A percentile compares a stretch with the other conserved stretches of the same genome.
phyloP scores from a whole-genome alignment of 2,113 vertebrate genomes.

The Octodon degus region DNA sequence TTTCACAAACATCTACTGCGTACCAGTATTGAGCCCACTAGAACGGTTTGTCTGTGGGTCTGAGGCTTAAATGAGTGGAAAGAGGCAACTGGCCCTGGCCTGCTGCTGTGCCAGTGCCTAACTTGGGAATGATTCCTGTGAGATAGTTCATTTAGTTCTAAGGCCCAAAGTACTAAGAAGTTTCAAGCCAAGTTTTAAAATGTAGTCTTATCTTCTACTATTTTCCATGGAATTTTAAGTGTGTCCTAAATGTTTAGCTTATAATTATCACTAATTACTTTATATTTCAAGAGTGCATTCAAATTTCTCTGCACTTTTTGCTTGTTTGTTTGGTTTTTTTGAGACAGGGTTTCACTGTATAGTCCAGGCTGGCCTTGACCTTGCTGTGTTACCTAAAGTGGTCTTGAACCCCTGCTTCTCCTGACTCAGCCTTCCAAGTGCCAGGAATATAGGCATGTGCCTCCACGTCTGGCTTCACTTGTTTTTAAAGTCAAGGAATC shows the following conservation, averaged over 20 bases:
- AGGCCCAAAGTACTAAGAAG: background rate
- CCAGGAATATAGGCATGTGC: background rate
- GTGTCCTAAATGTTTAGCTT: conserved; percentile 47
- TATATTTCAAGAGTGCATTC: conserved; percentile 51
- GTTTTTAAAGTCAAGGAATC: conserved; percentile 47
- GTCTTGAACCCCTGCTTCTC: background rate
- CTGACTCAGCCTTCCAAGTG: background rate
- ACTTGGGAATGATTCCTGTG: accelerated
- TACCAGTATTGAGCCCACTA: background rate
- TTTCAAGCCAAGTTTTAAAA: conserved; percentile 60
- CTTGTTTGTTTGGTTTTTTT: background rate
- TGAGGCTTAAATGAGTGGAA: conserved; percentile 13
- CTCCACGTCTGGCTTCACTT: background rate
- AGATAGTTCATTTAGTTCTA: background rate
- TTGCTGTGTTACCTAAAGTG: background rate
- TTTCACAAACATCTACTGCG: background rate
- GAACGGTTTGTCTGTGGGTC: background rate
- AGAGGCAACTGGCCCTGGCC: background rate
- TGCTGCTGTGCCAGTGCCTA: background rate
- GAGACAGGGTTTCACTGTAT: background rate
- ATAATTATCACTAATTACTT: conserved; percentile 58
- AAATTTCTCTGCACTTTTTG: conserved; percentile 9
- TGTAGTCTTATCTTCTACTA: background rate
- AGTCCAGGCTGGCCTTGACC: background rate
- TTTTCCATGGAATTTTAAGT: conserved; percentile 46